phyloP scores from a whole-genome alignment of 2,888 invertebrate genomes.

The Perizoma flavofasciatum region DNA sequence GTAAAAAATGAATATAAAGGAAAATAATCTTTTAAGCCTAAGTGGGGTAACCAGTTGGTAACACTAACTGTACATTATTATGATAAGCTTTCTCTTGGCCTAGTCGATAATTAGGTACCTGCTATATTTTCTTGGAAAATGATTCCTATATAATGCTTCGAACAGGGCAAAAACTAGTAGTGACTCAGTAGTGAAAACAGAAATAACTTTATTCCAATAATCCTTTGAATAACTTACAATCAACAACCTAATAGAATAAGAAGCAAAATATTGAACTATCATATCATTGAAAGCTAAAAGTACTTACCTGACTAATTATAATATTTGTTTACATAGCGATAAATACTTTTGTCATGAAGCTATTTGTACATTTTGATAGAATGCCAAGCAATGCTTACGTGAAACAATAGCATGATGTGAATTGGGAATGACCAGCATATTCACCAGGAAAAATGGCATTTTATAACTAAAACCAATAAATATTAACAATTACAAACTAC shows the following conservation, averaged over 20 bases:
- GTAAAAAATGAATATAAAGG: too few relatives aligned
- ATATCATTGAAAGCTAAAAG: conserved; percentile 19
- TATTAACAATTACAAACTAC: conserved; percentile 41
- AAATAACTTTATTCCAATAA: conserved; percentile 3
- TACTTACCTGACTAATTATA: conserved; percentile 21
- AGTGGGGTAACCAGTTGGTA: too few relatives aligned
- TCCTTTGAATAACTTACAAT: neutral
- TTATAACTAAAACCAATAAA: conserved; percentile 38
- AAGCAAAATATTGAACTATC: conserved; percentile 32
- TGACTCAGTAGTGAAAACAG: neutral
- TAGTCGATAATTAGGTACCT: too few relatives aligned
- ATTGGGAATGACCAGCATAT: conserved; percentile 28
- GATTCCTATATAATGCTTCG: conserved; percentile 17
- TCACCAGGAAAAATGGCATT: conserved; percentile 2
- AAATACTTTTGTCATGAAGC: conserved; percentile 25
- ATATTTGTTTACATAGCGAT: conserved; percentile 24
- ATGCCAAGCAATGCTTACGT: conserved; percentile 31
- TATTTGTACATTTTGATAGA: conserved; percentile 28
- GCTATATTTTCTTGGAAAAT: conserved; percentile 6
- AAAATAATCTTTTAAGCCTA: too few relatives aligned
- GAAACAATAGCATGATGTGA: conserved; percentile 9
- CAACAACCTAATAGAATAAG: conserved; percentile 20
- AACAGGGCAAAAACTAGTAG: neutral
- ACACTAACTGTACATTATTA: too few relatives aligned
- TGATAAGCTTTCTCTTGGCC: too few relatives aligned